phyloP scores from a whole-genome alignment of 1,140 invertebrate genomes.

The Zelostemma sp. region DNA sequence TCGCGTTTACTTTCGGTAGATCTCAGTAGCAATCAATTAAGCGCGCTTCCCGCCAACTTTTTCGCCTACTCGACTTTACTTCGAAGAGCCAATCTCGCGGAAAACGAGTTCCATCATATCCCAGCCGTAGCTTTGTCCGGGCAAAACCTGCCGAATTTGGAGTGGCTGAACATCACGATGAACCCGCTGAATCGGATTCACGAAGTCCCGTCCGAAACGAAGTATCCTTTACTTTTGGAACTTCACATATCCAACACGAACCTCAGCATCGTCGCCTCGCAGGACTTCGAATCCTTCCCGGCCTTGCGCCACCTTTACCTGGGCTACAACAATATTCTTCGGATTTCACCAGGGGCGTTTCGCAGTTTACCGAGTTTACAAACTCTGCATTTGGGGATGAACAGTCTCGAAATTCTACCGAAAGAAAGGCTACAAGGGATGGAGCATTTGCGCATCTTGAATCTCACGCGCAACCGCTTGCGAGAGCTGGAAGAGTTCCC shows the following conservation, averaged over 20 bases:
- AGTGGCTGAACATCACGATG: slow-evolving; percentile 83
- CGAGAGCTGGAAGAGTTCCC: slow-evolving; percentile 88
- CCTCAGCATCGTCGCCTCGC: slow-evolving; percentile 85
- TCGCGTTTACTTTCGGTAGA: slow-evolving; percentile 80
- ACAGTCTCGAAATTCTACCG: slow-evolving; percentile 86
- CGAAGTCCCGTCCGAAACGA: slow-evolving; percentile 74
- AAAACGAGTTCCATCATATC: slow-evolving; percentile 85
- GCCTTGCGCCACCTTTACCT: slow-evolving; percentile 82
- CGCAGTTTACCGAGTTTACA: slow-evolving; percentile 79
- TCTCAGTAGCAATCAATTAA: slow-evolving; percentile 80
- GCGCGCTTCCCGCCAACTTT: slow-evolving; percentile 84
- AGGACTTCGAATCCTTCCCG: slow-evolving; percentile 88
- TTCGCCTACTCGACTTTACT: slow-evolving; percentile 79
- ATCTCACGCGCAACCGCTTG: slow-evolving; percentile 85
- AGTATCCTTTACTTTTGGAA: slow-evolving; percentile 80
- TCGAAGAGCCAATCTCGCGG: slow-evolving; percentile 82
- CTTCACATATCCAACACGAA: slow-evolving; percentile 88
- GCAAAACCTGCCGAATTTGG: slow-evolving; percentile 78
- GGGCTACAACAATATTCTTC: slow-evolving; percentile 80
- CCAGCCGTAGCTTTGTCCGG: slow-evolving; percentile 84
- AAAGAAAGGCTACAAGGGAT: slow-evolving; percentile 87
- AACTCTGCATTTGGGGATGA: slow-evolving; percentile 84
- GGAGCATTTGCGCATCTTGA: slow-evolving; percentile 78
- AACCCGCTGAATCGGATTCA: slow-evolving; percentile 84
- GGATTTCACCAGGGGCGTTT: slow-evolving; percentile 88